Evolutionary conservation across 2,113 vertebrate species (phyloP).

Genomic region (Hydrolagus affinis): DNA sequence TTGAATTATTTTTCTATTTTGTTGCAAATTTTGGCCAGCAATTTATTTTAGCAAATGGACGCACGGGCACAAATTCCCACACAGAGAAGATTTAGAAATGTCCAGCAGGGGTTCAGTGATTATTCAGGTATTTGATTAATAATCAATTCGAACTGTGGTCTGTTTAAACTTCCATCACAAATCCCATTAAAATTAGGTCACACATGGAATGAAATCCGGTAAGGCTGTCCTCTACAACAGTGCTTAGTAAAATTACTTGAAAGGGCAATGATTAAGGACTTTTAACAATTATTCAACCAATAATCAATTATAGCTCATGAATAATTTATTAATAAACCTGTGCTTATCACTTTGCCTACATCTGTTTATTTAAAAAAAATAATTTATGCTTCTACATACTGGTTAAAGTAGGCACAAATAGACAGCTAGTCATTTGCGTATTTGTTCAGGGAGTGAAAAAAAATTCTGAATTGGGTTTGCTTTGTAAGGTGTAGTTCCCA

Average conservation of each 20-base stretch:
- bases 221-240: conserved; percentile 41
- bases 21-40: background rate
- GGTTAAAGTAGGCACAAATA: conserved; percentile 1
- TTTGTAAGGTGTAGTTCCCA: background rate
- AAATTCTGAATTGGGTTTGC: background rate
- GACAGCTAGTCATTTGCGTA: background rate
- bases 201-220: conserved; percentile 26
- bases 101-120: conserved; percentile 8
- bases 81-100: conserved; percentile 8
- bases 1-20: background rate
- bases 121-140: conserved; percentile 32
- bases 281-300: conserved; percentile 76
- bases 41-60: background rate
- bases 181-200: conserved; percentile 33
- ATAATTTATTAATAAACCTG: conserved; percentile 29
- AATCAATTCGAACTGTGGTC: conserved; percentile 27
- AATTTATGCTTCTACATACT: background rate
- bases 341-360: conserved; percentile 14
- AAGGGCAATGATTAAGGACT: conserved; percentile 67
- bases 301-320: conserved; percentile 58
- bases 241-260: conserved; percentile 64
- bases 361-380: conserved; percentile 20
- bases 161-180: conserved; percentile 33
- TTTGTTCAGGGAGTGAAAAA: background rate
- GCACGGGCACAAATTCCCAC: conserved; percentile 4